A percentile compares a stretch with the other conserved stretches of the same genome.
Conservation (phyloP, 2,888 invertebrate genomes). For the Phengaris arion region DNA sequence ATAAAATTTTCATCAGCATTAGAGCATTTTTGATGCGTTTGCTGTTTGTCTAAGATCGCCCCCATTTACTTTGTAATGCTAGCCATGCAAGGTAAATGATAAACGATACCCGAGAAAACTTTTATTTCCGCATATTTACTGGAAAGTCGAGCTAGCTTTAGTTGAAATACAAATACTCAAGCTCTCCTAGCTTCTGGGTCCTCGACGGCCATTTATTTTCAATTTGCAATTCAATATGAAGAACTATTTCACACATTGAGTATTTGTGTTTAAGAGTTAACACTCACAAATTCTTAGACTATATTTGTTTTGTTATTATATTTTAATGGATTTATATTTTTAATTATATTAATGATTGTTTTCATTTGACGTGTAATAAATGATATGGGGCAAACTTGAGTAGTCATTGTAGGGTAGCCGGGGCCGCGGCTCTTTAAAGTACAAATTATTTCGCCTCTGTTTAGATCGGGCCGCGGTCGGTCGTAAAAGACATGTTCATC, state of each 20-base stretch:
- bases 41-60: slow-evolving; percentile 30
- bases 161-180: slow-evolving; percentile 76
- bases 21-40: slow-evolving; percentile 56
- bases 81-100: slow-evolving; percentile 27
- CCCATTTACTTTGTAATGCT: neutral
- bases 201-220: slow-evolving; percentile 44
- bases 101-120: slow-evolving; percentile 33
- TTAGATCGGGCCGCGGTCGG: slow-evolving; percentile 63
- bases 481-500: slow-evolving; percentile 58
- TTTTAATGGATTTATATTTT: slow-evolving; percentile 74
- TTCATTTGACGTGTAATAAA: slow-evolving; percentile 54
- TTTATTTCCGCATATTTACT: slow-evolving; percentile 28
- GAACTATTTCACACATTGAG: slow-evolving; percentile 51
- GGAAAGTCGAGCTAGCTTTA: slow-evolving; percentile 49
- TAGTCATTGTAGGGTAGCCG: slow-evolving; percentile 32
- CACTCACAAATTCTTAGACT: slow-evolving; percentile 51
- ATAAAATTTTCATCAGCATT: slow-evolving; percentile 61
- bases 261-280: slow-evolving; percentile 68
- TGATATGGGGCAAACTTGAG: slow-evolving; percentile 33
- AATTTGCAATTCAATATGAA: slow-evolving; percentile 39
- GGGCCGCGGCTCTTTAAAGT: slow-evolving; percentile 63
- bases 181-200: slow-evolving; percentile 51
- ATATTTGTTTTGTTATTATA: slow-evolving; percentile 76
- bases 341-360: slow-evolving; percentile 62
- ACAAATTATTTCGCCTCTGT: slow-evolving; percentile 71